A percentile compares a stretch with the other conserved stretches of the same genome.
These are phyloP conservation scores for Panulirus ornatus DNA, from an alignment of 1,140 invertebrate genomes.

Conservation along the genomic window DNA sequence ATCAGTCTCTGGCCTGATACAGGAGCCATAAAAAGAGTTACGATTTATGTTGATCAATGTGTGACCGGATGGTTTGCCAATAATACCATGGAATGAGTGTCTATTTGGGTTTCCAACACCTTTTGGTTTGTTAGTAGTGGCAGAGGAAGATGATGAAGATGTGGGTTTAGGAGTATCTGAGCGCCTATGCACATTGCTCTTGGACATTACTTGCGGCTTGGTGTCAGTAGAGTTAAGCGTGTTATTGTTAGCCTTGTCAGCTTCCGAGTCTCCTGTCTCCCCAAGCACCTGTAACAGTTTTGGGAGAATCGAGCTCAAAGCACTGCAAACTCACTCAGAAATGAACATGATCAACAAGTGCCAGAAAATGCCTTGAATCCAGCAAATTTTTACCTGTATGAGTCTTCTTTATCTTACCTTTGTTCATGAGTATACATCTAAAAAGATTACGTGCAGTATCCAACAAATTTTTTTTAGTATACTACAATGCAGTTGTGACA, in stretches of 20 bases:
- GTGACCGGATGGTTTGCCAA: conserved; percentile 32
- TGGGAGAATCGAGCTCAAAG: conserved; percentile 49
- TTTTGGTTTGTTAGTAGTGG: conserved; percentile 36
- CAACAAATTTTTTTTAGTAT: too few relatives aligned
- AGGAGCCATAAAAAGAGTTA: conserved; percentile 52
- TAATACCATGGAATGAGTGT: conserved; percentile 63
- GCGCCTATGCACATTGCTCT: conserved; percentile 58
- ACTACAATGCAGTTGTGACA: too few relatives aligned
- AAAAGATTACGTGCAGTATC: too few relatives aligned
- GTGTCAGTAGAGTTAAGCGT: conserved; percentile 63
- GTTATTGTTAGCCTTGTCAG: conserved; percentile 70
- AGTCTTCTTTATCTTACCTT: too few relatives aligned
- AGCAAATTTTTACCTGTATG: too few relatives aligned
- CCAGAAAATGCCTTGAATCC: conserved; percentile 5
- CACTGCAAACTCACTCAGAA: background rate
- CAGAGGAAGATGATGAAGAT: conserved; percentile 12
- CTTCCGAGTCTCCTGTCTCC: conserved; percentile 64
- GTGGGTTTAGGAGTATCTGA: conserved; percentile 39
- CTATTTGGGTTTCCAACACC: conserved; percentile 53
- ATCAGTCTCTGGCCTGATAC: conserved; percentile 46
- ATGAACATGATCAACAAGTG: background rate
- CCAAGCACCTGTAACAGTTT: conserved; percentile 65
- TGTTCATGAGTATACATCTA: too few relatives aligned
- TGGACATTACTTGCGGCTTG: conserved; percentile 68
- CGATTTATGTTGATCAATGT: conserved; percentile 18